Evolutionary conservation across 2,113 vertebrate species (phyloP), one percentile per base, ranked within the genome.

Genomic region (Podarcis raffonei): DNA sequence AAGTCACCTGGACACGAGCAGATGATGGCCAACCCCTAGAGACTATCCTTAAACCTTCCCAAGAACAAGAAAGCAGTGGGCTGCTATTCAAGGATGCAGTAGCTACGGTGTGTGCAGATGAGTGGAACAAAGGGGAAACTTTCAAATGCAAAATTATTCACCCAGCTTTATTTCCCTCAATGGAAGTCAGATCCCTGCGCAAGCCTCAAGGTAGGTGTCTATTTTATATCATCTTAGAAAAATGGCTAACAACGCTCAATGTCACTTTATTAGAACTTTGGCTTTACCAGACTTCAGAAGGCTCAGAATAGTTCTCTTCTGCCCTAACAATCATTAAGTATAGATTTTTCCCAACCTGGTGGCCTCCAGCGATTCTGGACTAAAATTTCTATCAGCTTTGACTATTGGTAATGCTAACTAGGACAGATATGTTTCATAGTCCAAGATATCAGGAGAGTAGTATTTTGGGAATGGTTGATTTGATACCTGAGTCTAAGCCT

Each of bases 71-170:
- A 87, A 94, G 94, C 1, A 16, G 7, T 23, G 68, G 30, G 11
- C 94, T 90, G 57, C 84, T 90, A 86, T 75, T n/a, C 0, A 92
- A 53, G 2, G 4, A 0, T 0, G 95, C 92, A 0, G 74, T 75
- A 6, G 80, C 96, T 69, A 90, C 4, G 0, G 75, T 95, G 5
- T 96, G 94, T 8, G 23, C 23, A 3, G 95, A 96, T 0, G 95
- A 97, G 0, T 97, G 96, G 96, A 27, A 93, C 1, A 85, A 37
- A 0, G 89, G 91, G 1, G 83, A 91, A 0, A 0, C 1, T 30
- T 97, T 92, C 84, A 87, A 23, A 0, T 96, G 96, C 89, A 93
- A 59, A 0, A 96, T 96, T 42, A 27, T 6, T 35, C 95, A 95
- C 83, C 13, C 30, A 0, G 94, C 94, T 0, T 90, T 95, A 32